Conservation (phyloP, 2,113 vertebrate species). For the Gadus chalcogrammus region DNA sequence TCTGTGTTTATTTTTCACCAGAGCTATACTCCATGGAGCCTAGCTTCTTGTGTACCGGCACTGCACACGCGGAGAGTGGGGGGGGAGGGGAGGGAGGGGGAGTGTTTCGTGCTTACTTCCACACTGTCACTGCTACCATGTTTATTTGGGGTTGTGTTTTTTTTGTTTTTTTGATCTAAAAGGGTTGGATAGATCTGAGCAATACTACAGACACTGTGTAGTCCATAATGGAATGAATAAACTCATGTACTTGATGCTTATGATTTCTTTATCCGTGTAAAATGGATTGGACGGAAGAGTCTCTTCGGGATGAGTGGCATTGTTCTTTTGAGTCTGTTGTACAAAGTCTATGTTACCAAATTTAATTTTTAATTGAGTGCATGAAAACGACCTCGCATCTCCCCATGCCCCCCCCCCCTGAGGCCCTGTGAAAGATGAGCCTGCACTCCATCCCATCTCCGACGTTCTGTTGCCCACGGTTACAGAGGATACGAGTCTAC, state of each 20-base stretch:
- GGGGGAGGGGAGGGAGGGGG: slow-evolving; percentile 9
- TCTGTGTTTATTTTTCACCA: slow-evolving; percentile 28
- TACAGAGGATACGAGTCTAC: slow-evolving; percentile 27
- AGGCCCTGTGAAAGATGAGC: slow-evolving; percentile 12
- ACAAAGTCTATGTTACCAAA: slow-evolving; percentile 22
- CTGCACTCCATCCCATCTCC: slow-evolving; percentile 11
- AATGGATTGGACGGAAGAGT: slow-evolving; percentile 23
- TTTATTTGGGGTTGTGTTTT: slow-evolving; percentile 21
- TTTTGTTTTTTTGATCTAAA: slow-evolving; percentile 34
- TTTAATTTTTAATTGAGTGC: slow-evolving; percentile 33
- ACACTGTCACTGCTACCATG: slow-evolving; percentile 41
- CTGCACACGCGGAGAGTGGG: slow-evolving; percentile 58
- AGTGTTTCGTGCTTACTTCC: slow-evolving; percentile 45
- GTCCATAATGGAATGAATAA: slow-evolving; percentile 24
- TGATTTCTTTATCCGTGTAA: slow-evolving; percentile 15
- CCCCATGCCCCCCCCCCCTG: background rate
- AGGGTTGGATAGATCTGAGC: slow-evolving; percentile 53
- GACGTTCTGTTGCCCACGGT: slow-evolving; percentile 12
- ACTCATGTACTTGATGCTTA: slow-evolving; percentile 3
- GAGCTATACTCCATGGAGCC: slow-evolving; percentile 31
- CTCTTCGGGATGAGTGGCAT: slow-evolving; percentile 16
- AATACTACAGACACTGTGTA: slow-evolving; percentile 53
- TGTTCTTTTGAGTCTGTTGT: slow-evolving; percentile 17
- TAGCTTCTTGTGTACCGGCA: slow-evolving; percentile 4
- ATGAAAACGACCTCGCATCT: slow-evolving; percentile 29